These are phyloP conservation scores for Bhutanitis thaidina DNA, from an alignment of 2,888 invertebrate genomes.

Conservation along the genomic window DNA sequence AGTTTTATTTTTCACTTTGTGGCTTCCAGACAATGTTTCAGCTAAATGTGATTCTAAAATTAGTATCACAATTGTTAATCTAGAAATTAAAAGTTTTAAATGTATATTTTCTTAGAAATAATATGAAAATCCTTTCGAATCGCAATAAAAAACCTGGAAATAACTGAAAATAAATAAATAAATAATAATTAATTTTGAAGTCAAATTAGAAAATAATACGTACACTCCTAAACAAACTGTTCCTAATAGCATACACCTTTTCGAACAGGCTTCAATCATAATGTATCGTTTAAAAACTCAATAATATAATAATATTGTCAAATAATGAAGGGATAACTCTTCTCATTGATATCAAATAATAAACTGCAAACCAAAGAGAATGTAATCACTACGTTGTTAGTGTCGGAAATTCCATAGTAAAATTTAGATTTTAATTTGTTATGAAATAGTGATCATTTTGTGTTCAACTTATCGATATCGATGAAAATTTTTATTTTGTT, in stretches of 20 bases:
- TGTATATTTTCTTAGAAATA: not conserved
- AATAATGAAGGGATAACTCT: too few species aligned
- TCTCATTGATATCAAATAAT: too few species aligned
- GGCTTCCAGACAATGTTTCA: conserved; percentile 78
- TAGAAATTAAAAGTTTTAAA: conserved; percentile 54
- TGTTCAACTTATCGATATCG: too few species aligned
- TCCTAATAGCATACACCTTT: conserved; percentile 89
- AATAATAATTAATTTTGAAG: not conserved
- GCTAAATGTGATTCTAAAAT: conserved; percentile 87
- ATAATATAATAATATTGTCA: too few species aligned
- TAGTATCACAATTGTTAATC: conserved; percentile 89
- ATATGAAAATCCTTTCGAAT: not conserved
- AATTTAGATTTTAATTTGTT: too few species aligned
- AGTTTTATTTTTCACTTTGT: conserved; percentile 80
- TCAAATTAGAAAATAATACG: conserved; percentile 45
- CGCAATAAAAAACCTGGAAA: not conserved
- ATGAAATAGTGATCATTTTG: too few species aligned
- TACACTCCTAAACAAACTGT: conserved; percentile 87
- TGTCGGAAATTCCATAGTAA: too few species aligned
- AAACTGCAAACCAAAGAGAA: too few species aligned
- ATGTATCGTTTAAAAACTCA: too few species aligned
- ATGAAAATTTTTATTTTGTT: too few species aligned
- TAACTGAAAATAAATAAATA: too few species aligned
- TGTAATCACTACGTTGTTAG: too few species aligned
- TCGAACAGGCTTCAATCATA: conserved; percentile 93